These are phyloP conservation scores for Chelonoidis abingdonii DNA, from an alignment of 2,113 vertebrate genomes.

Conservation along the genomic window DNA sequence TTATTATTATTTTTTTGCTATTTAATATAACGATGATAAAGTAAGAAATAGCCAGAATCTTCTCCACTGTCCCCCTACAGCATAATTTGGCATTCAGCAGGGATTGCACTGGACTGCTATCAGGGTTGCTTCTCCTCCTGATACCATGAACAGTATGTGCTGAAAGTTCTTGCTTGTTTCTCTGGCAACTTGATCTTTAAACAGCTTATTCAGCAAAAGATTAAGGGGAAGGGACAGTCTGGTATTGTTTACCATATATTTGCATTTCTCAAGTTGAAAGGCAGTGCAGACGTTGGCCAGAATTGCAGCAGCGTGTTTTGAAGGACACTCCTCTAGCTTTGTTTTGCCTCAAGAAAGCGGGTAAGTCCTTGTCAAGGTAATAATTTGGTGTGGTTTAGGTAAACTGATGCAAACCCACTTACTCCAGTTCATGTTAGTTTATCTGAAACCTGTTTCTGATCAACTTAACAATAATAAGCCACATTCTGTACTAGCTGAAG, in stretches of 20 bases:
- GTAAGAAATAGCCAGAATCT: background rate
- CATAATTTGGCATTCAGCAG: background rate
- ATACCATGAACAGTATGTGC: background rate
- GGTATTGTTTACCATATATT: background rate
- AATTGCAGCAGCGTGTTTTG: background rate
- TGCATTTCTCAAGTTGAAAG: background rate
- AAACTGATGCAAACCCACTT: background rate
- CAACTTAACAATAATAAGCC: background rate
- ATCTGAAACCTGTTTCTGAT: background rate
- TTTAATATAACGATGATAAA: background rate
- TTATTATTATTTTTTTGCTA: background rate
- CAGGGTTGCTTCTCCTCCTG: background rate
- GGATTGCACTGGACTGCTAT: background rate
- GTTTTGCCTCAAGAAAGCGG: background rate
- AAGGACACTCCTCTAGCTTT: background rate
- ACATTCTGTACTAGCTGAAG: background rate
- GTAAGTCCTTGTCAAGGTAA: background rate
- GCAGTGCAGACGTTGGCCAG: background rate
- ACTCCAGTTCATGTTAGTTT: background rate
- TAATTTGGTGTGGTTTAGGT: background rate
- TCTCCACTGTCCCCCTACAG: background rate
- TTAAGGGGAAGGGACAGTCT: background rate
- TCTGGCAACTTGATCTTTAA: background rate
- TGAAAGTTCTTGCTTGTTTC: background rate
- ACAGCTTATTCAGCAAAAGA: background rate